phyloP scores from a whole-genome alignment of 2,797 vertebrate species.

The Sebastes hopkinsi region DNA sequence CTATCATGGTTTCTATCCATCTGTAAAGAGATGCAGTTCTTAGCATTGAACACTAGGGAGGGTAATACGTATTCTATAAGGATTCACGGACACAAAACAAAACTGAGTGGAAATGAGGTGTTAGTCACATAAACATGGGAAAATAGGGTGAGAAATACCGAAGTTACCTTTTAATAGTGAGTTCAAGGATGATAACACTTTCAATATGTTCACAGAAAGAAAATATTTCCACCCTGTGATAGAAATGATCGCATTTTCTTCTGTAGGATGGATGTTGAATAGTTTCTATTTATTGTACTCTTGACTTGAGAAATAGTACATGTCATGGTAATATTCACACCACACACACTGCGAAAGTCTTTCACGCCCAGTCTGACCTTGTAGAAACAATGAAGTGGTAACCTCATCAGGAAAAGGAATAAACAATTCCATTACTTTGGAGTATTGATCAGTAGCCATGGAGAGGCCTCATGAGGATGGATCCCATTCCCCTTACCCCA shows the following conservation, averaged over 20 bases:
- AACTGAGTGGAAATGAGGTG: too few relatives aligned
- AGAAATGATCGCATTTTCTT: not conserved
- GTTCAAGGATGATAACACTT: conserved; percentile 5
- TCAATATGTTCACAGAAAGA: not conserved
- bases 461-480: conserved; percentile 40
- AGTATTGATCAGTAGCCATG: conserved; percentile 58
- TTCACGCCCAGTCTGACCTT: not conserved
- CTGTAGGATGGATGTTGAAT: not conserved
- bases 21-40: too few relatives aligned
- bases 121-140: fast-evolving
- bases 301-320: not conserved
- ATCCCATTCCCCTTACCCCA: not conserved
- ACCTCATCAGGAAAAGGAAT: conserved; percentile 31
- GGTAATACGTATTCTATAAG: too few relatives aligned
- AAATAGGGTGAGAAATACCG: too few relatives aligned
- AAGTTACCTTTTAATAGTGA: not conserved
- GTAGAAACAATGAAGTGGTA: conserved; percentile 16
- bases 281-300: not conserved
- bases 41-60: too few relatives aligned
- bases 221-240: conserved; percentile 1
- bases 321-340: not conserved
- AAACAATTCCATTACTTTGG: conserved; percentile 53
- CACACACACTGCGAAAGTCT: not conserved
- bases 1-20: too few relatives aligned
- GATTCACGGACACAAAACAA: too few relatives aligned